Percentiles rank a stretch among this genome's conserved stretches.
phyloP scores from a whole-genome alignment of 1,140 invertebrate genomes.

The Pseudomyrmex cubaensis region DNA sequence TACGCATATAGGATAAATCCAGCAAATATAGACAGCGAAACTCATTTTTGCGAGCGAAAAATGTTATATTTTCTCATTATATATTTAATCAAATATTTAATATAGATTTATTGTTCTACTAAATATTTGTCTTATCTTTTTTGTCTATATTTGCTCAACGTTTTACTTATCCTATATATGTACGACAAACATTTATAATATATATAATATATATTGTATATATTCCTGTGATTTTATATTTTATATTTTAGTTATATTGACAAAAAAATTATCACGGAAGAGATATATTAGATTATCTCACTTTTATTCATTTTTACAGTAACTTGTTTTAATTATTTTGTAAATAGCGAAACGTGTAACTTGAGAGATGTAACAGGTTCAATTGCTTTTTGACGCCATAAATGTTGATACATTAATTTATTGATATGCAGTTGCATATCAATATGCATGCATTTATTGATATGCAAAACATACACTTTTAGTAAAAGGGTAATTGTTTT shows the following conservation, averaged over 20 bases:
- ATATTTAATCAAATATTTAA: no score
- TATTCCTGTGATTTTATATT: conserved; percentile 2
- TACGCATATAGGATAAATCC: background rate
- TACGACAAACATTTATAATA: background rate
- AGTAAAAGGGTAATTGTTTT: background rate
- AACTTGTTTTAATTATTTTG: conserved; percentile 1
- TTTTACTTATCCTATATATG: no score
- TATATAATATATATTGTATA: background rate
- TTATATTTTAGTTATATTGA: background rate
- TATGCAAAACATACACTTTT: background rate
- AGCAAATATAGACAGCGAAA: no score
- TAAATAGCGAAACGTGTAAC: background rate
- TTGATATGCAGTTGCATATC: no score
- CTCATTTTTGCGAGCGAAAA: no score
- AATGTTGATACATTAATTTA: no score
- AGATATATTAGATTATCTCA: background rate
- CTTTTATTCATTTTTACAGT: background rate
- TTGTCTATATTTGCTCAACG: no score
- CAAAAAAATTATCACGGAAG: background rate
- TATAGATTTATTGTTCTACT: no score
- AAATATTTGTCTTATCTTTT: no score
- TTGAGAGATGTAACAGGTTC: background rate
- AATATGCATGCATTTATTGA: no score
- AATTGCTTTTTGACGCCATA: background rate
- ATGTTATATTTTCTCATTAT: no score